phyloP scores from a whole-genome alignment of 2,888 invertebrate species.

The Alitta virens region DNA sequence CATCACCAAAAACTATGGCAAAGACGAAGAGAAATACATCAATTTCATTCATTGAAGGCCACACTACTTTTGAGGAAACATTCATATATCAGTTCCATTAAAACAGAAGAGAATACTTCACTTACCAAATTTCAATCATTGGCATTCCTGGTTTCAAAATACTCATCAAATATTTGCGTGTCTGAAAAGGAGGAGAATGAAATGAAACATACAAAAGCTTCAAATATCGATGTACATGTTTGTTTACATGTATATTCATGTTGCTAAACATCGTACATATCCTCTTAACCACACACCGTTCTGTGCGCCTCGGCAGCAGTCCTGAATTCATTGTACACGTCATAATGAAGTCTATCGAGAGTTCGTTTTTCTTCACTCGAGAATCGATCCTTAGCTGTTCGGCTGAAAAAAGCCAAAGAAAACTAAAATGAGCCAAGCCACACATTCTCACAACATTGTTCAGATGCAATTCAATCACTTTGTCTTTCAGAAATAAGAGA shows the following conservation, averaged over 20 bases:
- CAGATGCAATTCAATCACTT: neutral
- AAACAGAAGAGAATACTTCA: conserved; percentile 7
- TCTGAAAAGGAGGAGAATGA: conserved; percentile 61
- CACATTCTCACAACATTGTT: too few species aligned
- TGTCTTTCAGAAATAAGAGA: neutral
- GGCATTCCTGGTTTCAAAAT: conserved; percentile 98
- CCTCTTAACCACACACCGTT: conserved; percentile 65
- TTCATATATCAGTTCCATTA: too few species aligned
- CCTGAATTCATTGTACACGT: conserved; percentile 90
- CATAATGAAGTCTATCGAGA: conserved; percentile 84
- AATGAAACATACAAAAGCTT: neutral
- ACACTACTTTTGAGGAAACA: too few species aligned
- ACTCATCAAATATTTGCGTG: conserved; percentile 84
- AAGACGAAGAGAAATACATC: too few species aligned
- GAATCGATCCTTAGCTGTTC: conserved; percentile 82
- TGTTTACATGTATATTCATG: neutral
- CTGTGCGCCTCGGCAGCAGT: conserved; percentile 97
- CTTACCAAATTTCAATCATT: conserved; percentile 91
- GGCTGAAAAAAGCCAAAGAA: too few species aligned
- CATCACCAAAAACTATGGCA: too few species aligned
- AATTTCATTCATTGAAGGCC: too few species aligned
- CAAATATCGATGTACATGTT: neutral
- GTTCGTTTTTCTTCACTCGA: conserved; percentile 71
- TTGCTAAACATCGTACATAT: neutral
- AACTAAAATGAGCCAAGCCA: too few species aligned